Evolutionary conservation across 2,113 vertebrate species (phyloP).

Genomic region (Synodontis membranacea): DNA sequence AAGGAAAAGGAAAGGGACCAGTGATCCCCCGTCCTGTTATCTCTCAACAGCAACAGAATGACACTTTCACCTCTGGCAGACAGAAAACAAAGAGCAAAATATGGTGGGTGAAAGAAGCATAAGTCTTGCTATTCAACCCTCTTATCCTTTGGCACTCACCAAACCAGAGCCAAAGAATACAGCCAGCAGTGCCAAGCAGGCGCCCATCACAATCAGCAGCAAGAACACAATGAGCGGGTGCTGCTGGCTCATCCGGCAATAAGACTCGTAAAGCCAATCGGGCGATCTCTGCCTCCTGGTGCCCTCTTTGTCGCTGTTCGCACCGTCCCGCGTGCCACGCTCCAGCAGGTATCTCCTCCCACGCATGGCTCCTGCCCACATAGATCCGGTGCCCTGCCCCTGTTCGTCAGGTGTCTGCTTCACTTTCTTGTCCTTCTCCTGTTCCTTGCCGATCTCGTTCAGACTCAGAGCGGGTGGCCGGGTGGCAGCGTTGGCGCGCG

Average conservation of each 20-base stretch:
- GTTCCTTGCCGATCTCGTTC: conserved; percentile 50
- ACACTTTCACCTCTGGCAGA: background rate
- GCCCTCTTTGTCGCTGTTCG: conserved; percentile 64
- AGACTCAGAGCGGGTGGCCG: conserved; percentile 47
- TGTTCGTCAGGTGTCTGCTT: conserved; percentile 18
- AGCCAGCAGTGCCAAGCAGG: conserved; percentile 90
- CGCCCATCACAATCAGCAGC: conserved; percentile 96
- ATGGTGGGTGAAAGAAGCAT: background rate
- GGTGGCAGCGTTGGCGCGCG: conserved; percentile 40
- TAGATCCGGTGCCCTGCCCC: conserved; percentile 62
- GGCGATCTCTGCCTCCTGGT: conserved; percentile 76
- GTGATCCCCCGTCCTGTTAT: background rate
- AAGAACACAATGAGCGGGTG: conserved; percentile 96
- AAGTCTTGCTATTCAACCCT: background rate
- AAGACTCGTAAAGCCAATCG: conserved; percentile 97
- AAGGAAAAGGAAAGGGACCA: no score
- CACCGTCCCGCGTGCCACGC: conserved; percentile 60
- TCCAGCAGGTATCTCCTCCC: conserved; percentile 84
- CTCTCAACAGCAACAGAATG: background rate
- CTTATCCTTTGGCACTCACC: conserved; percentile 77
- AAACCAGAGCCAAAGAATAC: conserved; percentile 96
- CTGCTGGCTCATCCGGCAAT: conserved; percentile 99
- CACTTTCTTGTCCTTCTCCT: conserved; percentile 31
- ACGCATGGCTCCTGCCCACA: conserved; percentile 86
- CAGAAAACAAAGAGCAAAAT: background rate